Conservation (phyloP, 2,888 invertebrate genomes). For the Saturnia pavonia region DNA sequence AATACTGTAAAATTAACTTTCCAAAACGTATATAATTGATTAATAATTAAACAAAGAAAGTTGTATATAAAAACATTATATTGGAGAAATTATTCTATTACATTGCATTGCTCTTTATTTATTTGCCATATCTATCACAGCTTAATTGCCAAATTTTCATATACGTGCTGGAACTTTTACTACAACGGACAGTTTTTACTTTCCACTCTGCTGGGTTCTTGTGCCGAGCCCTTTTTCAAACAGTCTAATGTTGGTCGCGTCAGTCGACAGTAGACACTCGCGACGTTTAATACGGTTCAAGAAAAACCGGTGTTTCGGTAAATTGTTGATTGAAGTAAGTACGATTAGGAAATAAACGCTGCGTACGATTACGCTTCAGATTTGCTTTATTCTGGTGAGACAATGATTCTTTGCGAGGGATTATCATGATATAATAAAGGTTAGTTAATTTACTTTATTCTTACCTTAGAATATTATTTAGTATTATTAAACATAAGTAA, state of each 20-base stretch:
- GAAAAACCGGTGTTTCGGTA: neutral
- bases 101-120: neutral
- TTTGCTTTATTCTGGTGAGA: neutral
- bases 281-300: constrained; percentile 21
- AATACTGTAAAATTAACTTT: neutral
- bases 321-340: neutral
- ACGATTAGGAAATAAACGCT: neutral
- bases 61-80: neutral
- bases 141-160: neutral
- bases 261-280: constrained; percentile 12
- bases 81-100: neutral
- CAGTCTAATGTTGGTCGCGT: constrained; percentile 40
- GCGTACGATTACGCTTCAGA: neutral
- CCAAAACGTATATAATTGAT: neutral
- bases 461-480: neutral
- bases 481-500: neutral
- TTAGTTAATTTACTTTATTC: neutral
- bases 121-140: neutral
- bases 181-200: constrained; percentile 54
- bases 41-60: neutral
- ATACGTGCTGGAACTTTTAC: constrained; percentile 56
- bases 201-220: constrained; percentile 50
- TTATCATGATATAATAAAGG: neutral
- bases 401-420: neutral
- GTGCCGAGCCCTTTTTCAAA: constrained; percentile 64